Percentiles rank a stretch among this genome's conserved stretches.
These are phyloP conservation scores for Ancistrus triradiatus DNA, from an alignment of 2,113 vertebrate genomes.

Conservation along the genomic window DNA sequence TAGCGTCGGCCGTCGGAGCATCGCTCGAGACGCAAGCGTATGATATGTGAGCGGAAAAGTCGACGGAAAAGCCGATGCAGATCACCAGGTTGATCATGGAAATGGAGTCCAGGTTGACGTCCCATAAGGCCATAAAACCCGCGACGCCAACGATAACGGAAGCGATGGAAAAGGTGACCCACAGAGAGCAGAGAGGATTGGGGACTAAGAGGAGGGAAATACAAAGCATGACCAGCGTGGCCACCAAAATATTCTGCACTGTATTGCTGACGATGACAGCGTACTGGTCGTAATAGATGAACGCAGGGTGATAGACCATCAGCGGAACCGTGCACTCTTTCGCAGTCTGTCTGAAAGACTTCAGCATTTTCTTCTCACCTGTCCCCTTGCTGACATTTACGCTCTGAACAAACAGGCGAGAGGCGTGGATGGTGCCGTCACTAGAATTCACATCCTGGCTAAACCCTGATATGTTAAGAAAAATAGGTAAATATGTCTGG, in stretches of 20 bases:
- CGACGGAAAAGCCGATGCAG: not conserved
- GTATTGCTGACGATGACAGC: not conserved
- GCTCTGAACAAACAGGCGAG: conserved; percentile 72
- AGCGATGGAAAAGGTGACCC: not conserved
- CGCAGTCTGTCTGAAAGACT: conserved; percentile 60
- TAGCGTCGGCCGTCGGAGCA: not conserved
- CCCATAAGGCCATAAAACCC: not conserved
- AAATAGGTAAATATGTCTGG: conserved; percentile 52
- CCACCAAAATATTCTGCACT: not conserved
- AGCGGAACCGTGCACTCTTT: conserved; percentile 36
- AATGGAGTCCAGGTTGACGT: not conserved
- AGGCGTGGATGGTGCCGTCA: conserved; percentile 53
- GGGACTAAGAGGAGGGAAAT: not conserved
- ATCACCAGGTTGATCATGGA: not conserved
- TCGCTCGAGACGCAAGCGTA: not conserved
- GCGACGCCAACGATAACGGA: not conserved
- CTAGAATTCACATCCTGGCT: conserved; percentile 61
- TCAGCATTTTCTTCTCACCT: conserved; percentile 56
- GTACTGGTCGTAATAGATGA: not conserved
- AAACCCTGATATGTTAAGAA: conserved; percentile 54
- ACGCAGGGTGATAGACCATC: not conserved
- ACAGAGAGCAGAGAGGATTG: not conserved
- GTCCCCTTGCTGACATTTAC: conserved; percentile 43
- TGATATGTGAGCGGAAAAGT: not conserved
- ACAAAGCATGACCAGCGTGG: not conserved